These are phyloP conservation scores for Crenuchus spilurus DNA, from an alignment of 2,797 vertebrate genomes.

Conservation along the genomic window DNA sequence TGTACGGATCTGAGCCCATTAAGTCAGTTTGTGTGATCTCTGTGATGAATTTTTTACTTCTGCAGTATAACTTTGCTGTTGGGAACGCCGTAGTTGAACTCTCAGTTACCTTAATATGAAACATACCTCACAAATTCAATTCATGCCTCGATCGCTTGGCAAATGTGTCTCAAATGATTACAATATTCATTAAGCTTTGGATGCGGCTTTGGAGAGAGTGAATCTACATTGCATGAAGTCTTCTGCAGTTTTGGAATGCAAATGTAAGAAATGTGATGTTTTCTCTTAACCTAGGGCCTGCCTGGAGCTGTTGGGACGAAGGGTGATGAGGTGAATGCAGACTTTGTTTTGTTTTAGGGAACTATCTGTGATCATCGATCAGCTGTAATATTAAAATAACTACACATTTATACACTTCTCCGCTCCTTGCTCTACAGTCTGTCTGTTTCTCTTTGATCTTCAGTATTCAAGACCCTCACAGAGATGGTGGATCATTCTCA, in stretches of 20 bases:
- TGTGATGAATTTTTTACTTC: conserved; percentile 1
- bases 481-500: too few relatives aligned
- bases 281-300: conserved; percentile 74
- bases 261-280: neutral
- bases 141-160: neutral
- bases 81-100: conserved; percentile 12
- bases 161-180: conserved; percentile 4
- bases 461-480: too few relatives aligned
- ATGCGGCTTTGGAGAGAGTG: conserved; percentile 30
- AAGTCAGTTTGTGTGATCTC: neutral
- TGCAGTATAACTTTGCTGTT: neutral
- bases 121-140: neutral
- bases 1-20: neutral
- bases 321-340: conserved; percentile 81
- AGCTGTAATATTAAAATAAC: too few relatives aligned
- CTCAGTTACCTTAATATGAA: conserved; percentile 20
- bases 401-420: too few relatives aligned
- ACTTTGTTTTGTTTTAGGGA: neutral
- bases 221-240: conserved; percentile 17
- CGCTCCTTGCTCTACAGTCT: too few relatives aligned
- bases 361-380: too few relatives aligned
- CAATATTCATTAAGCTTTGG: conserved; percentile 23
- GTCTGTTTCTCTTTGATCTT: too few relatives aligned
- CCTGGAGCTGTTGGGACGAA: conserved; percentile 81
- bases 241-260: conserved; percentile 37